Evolutionary conservation across 2,797 vertebrate species (phyloP), one percentile per base, ranked within the genome.

Genomic region (Sebastiscus albofasciatus): DNA sequence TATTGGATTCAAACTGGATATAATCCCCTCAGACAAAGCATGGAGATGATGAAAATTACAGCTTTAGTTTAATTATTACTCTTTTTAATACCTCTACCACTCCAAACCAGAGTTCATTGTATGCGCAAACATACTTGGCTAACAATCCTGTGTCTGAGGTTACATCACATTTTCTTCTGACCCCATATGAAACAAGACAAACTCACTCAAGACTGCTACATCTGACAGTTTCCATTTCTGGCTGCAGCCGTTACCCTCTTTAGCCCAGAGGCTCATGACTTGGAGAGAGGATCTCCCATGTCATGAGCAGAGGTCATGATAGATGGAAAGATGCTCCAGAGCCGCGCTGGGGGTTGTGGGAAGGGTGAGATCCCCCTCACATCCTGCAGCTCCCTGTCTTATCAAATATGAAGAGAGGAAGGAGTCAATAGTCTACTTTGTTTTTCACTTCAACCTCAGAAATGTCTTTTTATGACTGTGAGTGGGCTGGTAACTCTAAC

Each of bases 291-390:
- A 75, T 81, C 87, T 86, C 72, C 73, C 31, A 36, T 87, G 81
- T 92, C 84, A 88, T 58, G 68, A 88, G 78, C 16, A 39, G 85
- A 83, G 87, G 90, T 90, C 89, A 86, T 69, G 78, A 80, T 77
- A 66, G 72, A 76, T 85, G 72, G 75, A 81, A 75, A 80, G 86
- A 89, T 82, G 73, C 87, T 89, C 56, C 60, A 74, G 54, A 84
- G 69, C 77, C 56, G 69, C n/a, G 5, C 54, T 46, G 67, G 77
- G 80, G 91, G 90, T 91, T 93, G 58, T 91, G 92, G 89, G 89
- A 91, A 92, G 83, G 81, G 77, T 85, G 85, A 90, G 70, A 76
- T 86, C 81, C 39, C 58, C 56, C 71, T 87, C 82, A 84, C 82
- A 83, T 80, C 78, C 72, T 82, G 36, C 67, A 61, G 64, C 79